Evolutionary conservation across 2,113 vertebrate species (phyloP), one percentile per base, ranked within the genome.

Genomic region (Scortum barcoo): DNA sequence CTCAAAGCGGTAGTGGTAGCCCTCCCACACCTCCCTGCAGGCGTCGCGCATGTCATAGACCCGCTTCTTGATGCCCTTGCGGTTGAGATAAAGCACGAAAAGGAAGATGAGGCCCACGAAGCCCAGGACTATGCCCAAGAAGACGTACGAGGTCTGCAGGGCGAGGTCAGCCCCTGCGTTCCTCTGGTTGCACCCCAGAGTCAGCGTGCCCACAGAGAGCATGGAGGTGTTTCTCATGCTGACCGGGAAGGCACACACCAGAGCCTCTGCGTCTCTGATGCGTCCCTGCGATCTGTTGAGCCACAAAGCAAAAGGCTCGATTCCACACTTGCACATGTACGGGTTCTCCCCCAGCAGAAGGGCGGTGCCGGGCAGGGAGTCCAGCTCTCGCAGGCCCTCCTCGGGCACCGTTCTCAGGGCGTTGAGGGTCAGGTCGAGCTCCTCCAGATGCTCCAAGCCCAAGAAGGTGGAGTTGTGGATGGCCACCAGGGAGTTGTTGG

Each of bases 1-100:
- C 93, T 96, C 95, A 0, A 95, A 95, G 58, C 92, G 94, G 82
- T 96, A 96, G 81, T 94, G 95, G 78, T 96, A 96, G 4, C 96
- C 95, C 30, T 96, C 96, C 93, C 94, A 94, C 83, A 95, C 92
- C 86, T 95, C 95, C 36, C 93, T 91, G 90, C 95, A 96, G 66
- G 96, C 91, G 2, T 96, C 95, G 1, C 96, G 92, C 89, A 93
- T 46, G 62, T 95, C 93, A 1, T 94, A 92, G 78, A 94, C 76
- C 28, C 96, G 93, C 60, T 92, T 95, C 87, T 96, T 96, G 83
- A 96, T 96, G 66, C 95, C 96, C 81, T 90, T 94, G n/a, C 95
- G 94, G 88, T 96, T 96, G 38, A 96, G 94, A 72, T 96, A 96
- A 5, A 96, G 95, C 9, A 96, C 96, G 11, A 96, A 95, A 22